Conservation (phyloP, 2,113 vertebrate genomes). For the Carettochelys insculpta region DNA sequence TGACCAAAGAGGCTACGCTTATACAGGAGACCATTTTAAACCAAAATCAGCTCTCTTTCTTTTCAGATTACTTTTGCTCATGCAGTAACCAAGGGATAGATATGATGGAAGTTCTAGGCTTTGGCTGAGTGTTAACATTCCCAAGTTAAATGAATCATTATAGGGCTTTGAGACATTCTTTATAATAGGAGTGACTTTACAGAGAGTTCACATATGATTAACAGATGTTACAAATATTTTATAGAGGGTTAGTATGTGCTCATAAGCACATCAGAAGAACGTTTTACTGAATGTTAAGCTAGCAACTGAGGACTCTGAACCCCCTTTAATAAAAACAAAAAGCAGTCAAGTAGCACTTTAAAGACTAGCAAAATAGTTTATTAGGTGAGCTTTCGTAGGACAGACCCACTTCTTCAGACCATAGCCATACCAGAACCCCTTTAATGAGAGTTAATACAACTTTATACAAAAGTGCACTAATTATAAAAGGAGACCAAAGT, state of each 20-base stretch:
- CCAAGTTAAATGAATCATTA: conserved; percentile 15
- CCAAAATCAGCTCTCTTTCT: not conserved
- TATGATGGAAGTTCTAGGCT: not conserved
- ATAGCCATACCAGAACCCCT: too few species aligned
- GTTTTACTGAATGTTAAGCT: not conserved
- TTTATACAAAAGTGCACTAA: conserved; percentile 43
- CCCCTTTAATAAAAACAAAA: too few species aligned
- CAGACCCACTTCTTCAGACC: too few species aligned
- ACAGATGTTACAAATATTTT: not conserved
- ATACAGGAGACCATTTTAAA: not conserved
- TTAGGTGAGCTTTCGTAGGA: too few species aligned
- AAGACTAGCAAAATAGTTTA: too few species aligned
- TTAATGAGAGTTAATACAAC: too few species aligned
- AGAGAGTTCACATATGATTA: not conserved
- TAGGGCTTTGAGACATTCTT: not conserved
- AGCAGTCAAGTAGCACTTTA: too few species aligned
- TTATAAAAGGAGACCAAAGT: conserved; percentile 29
- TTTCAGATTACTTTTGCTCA: not conserved
- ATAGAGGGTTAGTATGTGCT: too few species aligned
- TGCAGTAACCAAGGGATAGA: conserved; percentile 9
- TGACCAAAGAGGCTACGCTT: not conserved
- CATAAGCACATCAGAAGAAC: not conserved
- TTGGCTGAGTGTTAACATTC: not conserved
- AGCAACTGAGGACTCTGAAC: not conserved
- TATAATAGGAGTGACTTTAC: not conserved